These are phyloP conservation scores for Tipula confusa DNA, from an alignment of 2,888 invertebrate species.

Conservation along the genomic window DNA sequence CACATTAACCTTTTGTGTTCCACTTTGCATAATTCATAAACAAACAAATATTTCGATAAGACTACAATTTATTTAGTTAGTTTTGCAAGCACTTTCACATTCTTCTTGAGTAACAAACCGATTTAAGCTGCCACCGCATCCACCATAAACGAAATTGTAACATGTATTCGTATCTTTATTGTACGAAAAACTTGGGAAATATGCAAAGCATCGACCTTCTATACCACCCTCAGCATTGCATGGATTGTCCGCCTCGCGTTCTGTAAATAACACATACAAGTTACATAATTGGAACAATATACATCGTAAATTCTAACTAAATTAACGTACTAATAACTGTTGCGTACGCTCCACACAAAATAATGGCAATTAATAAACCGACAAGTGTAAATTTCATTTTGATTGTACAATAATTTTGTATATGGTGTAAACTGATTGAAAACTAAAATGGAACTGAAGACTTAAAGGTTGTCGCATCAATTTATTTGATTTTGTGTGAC, in stretches of 20 bases:
- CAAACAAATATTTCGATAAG: neutral
- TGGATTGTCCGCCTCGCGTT: neutral
- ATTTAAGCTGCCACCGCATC: slow-evolving; percentile 45
- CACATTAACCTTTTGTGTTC: no score
- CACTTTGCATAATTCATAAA: neutral
- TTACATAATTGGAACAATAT: neutral
- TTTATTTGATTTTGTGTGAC: neutral
- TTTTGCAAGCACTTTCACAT: slow-evolving; percentile 42
- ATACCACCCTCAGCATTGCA: neutral
- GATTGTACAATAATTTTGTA: neutral
- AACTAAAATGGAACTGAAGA: neutral
- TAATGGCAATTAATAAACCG: neutral
- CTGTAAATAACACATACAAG: neutral
- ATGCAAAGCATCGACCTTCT: neutral
- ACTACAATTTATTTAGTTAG: neutral
- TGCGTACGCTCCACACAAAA: neutral
- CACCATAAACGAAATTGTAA: slow-evolving; percentile 43
- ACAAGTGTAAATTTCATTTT: neutral
- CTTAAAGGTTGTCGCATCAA: neutral
- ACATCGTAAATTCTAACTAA: no score
- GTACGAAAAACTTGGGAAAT: neutral
- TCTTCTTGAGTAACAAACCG: slow-evolving; percentile 42
- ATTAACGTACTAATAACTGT: neutral
- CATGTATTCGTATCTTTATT: slow-evolving; percentile 40
- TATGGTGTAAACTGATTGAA: neutral